Base-by-base conservation (phyloP, 2,888 invertebrate genomes). In the Phasia obesa region DNA sequence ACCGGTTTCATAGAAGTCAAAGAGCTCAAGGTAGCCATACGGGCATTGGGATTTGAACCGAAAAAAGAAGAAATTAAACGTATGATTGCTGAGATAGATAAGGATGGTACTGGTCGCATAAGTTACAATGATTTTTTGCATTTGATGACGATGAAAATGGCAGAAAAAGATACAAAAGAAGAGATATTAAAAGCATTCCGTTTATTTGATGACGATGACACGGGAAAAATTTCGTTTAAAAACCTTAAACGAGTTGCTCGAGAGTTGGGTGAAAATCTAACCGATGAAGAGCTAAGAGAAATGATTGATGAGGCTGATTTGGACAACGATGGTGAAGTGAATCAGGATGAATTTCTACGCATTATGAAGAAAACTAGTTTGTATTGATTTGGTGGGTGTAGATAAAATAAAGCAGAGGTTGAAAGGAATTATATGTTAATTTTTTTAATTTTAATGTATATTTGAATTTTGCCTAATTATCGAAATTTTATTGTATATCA, bases 331-430 rank as follows among this genome's bases (percentile, higher is more conserved):
- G 98, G 98, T 1, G 97, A 97, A 92, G 97, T 99, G 81, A 98
- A 96, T 88, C 97, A 98, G 90, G 97, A 97, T 71, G 99, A 99
- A 90, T 99, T 99, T 90, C 92, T 98, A 73, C 93, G 97, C 87
- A 97, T 99, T 79, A 99, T 99, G 98, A 98, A 98, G 90, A 99
- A 99, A 92, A 98, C 99, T 57, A 97, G 97, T 92, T 93, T 99
- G 57, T 98, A 98, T 92, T 98, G 92, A 71, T 0, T 25, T 47
- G 23, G 17, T 4, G 1, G 15, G 3, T 27, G n/a, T n/a, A n/a
- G 3, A 31, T 31, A 55, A 13, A 27, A 13, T 42, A 19, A 11
- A 70, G 23, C 17, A 11, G 64, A 35, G 21, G 19, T 65, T 57
- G 31, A 31, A 35, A 47, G 38, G 38, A 42, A 15, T 42, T n/a